phyloP scores from a whole-genome alignment of 2,113 vertebrate species.

The Anser brachyrhynchus region DNA sequence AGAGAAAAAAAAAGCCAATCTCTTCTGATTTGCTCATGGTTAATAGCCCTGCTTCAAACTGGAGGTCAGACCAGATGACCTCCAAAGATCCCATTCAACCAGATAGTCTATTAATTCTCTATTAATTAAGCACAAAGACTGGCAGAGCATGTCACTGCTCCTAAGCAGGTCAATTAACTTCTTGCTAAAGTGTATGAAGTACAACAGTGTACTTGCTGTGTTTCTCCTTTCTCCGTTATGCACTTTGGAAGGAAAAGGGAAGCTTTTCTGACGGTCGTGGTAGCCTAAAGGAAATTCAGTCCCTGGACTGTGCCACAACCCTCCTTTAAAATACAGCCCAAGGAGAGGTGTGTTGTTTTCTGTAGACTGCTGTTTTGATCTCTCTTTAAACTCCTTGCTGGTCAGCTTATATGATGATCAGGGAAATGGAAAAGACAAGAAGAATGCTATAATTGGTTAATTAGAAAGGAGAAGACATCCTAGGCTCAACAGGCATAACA shows the following conservation, averaged over 20 bases:
- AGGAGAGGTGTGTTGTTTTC: not conserved
- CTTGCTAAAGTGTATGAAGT: not conserved
- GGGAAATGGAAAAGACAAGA: not conserved
- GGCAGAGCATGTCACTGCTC: not conserved
- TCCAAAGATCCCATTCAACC: not conserved
- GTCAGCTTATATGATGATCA: not conserved
- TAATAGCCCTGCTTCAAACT: not conserved
- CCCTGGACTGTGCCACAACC: not conserved
- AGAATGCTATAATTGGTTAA: not conserved
- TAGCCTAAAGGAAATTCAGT: not conserved
- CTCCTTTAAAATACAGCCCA: not conserved
- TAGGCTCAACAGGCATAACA: not conserved
- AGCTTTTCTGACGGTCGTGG: not conserved
- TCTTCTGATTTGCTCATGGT: not conserved
- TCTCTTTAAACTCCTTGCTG: not conserved
- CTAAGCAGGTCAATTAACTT: not conserved
- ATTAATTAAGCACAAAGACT: not conserved
- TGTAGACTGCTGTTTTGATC: not conserved
- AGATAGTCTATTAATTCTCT: not conserved
- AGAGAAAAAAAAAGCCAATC: too few species aligned
- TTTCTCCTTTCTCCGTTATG: not conserved
- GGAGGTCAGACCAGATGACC: not conserved
- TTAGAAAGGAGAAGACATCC: not conserved
- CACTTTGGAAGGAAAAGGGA: not conserved
- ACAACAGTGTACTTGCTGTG: fast-evolving